phyloP scores from a whole-genome alignment of 1,140 invertebrate genomes.

The Dendrolimus punctatus region DNA sequence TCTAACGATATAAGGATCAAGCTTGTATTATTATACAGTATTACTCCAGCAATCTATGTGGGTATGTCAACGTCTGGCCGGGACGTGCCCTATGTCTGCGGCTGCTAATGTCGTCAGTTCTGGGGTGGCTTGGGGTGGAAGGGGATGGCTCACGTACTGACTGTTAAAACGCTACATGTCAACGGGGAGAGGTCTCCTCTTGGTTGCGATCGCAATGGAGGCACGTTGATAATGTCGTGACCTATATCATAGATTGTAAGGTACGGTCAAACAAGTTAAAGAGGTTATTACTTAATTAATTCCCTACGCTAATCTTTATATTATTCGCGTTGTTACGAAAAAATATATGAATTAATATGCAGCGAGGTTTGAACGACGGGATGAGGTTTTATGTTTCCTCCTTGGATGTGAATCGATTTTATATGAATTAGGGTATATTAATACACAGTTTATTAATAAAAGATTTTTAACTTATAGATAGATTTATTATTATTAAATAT shows the following conservation, averaged over 20 bases:
- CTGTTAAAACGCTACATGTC: conserved; percentile 67
- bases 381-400: too few species aligned
- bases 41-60: conserved; percentile 23
- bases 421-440: too few species aligned
- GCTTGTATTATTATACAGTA: background rate
- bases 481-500: too few species aligned
- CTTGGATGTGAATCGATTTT: too few species aligned
- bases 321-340: conserved; percentile 1
- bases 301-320: background rate
- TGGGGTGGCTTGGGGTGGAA: conserved; percentile 19
- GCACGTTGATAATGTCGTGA: conserved; percentile 54
- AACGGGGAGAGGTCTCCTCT: conserved; percentile 42
- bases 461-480: too few species aligned
- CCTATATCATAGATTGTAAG: conserved; percentile 29
- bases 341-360: background rate
- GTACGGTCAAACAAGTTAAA: conserved; percentile 5
- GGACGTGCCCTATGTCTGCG: conserved; percentile 58
- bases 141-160: conserved; percentile 42
- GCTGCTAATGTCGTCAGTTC: conserved; percentile 64
- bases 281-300: too few species aligned
- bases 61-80: conserved; percentile 41
- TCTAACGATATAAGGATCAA: too few species aligned
- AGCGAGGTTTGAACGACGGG: too few species aligned
- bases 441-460: too few species aligned
- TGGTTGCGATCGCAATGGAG: conserved; percentile 41